These are phyloP conservation scores for Archilochus colubris DNA, from an alignment of 2,113 vertebrate genomes.

Conservation along the genomic window DNA sequence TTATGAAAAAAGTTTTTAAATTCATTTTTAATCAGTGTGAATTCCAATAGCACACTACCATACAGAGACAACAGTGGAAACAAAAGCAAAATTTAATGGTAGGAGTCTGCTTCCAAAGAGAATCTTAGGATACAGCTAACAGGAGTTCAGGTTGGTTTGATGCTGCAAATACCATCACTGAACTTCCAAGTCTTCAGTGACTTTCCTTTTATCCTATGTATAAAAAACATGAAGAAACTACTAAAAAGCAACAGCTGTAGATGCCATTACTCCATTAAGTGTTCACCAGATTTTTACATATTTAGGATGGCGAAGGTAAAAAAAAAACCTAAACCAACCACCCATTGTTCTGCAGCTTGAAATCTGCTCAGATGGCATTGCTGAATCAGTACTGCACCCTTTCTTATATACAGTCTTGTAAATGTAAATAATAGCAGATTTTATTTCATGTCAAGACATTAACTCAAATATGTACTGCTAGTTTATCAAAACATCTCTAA, in stretches of 20 bases:
- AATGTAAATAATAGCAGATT: background rate
- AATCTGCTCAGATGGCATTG: background rate
- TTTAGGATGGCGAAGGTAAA: rapidly evolving
- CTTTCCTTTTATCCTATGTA: background rate
- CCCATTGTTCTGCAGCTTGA: background rate
- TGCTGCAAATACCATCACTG: background rate
- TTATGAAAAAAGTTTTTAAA: background rate
- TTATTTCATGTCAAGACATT: background rate
- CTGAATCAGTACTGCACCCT: background rate
- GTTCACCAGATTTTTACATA: background rate
- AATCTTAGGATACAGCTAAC: background rate
- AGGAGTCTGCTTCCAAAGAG: background rate
- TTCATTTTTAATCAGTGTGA: background rate
- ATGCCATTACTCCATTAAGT: background rate
- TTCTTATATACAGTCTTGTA: background rate
- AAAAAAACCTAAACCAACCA: no score
- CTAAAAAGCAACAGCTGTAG: background rate
- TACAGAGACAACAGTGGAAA: background rate
- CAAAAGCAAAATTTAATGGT: background rate
- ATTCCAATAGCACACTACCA: background rate
- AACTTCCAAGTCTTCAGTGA: no score
- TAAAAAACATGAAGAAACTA: background rate
- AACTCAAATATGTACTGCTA: background rate
- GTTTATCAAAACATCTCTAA: background rate
- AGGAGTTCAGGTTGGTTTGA: background rate